These are phyloP conservation scores for Bombus pyrosoma DNA, from an alignment of 1,140 invertebrate species.

Conservation along the genomic window DNA sequence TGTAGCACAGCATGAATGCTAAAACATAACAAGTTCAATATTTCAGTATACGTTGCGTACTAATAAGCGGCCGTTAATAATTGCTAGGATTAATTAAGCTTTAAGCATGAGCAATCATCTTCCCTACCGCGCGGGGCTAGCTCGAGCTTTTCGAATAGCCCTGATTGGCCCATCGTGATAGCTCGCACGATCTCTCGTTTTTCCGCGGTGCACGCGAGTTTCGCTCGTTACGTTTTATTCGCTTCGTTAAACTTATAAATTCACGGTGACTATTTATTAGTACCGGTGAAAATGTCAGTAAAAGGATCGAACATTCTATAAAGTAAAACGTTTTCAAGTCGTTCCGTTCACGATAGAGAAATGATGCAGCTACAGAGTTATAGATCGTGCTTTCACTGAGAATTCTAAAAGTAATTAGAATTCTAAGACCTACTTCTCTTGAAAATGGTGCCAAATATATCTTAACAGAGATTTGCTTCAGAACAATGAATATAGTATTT, in stretches of 20 bases:
- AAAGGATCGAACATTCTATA: not conserved
- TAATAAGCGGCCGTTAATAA: slow-evolving; percentile 76
- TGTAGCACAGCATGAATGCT: slow-evolving; percentile 96
- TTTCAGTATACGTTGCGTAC: slow-evolving; percentile 68
- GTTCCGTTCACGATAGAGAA: not conserved
- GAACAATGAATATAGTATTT: too few species aligned
- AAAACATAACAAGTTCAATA: slow-evolving; percentile 85
- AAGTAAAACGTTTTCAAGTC: not conserved
- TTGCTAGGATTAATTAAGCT: slow-evolving; percentile 76
- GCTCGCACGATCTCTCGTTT: not conserved
- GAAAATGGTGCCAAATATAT: not conserved
- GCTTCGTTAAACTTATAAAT: not conserved
- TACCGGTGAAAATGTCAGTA: not conserved
- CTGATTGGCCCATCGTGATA: not conserved
- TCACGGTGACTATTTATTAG: not conserved
- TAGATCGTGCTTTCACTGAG: not conserved
- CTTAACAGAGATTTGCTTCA: too few species aligned
- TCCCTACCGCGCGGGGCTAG: slow-evolving; percentile 34
- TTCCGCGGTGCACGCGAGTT: not conserved
- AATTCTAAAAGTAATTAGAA: not conserved
- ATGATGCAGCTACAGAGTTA: not conserved
- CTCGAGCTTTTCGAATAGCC: slow-evolving; percentile 5
- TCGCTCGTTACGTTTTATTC: not conserved
- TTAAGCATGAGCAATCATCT: slow-evolving; percentile 61
- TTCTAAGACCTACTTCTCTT: slow-evolving; percentile 1